Conservation (phyloP, 2,113 vertebrate genomes). For the Globicephala melas region DNA sequence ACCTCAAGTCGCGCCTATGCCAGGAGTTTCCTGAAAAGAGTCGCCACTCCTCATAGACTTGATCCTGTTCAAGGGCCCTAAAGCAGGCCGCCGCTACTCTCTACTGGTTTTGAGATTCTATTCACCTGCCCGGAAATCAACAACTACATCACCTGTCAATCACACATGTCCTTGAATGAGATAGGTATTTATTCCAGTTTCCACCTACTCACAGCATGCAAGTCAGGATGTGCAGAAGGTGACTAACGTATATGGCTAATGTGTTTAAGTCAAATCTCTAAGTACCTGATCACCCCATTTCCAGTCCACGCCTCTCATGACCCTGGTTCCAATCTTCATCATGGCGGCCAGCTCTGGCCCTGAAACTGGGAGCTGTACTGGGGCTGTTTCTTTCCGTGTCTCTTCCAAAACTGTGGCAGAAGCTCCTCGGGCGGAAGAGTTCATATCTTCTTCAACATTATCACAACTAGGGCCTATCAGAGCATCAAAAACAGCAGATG, state of each 20-base stretch:
- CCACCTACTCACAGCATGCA: background rate
- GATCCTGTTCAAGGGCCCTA: background rate
- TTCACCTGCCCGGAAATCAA: background rate
- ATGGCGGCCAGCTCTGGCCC: slow-evolving; percentile 97
- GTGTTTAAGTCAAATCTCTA: background rate
- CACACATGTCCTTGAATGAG: background rate
- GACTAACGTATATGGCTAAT: no score
- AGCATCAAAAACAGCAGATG: background rate
- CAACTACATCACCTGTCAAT: background rate
- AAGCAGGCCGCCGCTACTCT: rapidly evolving
- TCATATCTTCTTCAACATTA: slow-evolving; percentile 90
- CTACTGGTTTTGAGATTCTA: background rate
- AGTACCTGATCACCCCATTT: slow-evolving; percentile 99
- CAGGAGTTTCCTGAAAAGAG: background rate
- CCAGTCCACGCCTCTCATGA: slow-evolving; percentile 98
- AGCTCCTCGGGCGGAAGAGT: slow-evolving; percentile 85
- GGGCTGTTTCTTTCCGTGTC: slow-evolving; percentile 91
- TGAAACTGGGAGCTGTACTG: slow-evolving; percentile 92
- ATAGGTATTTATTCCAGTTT: background rate
- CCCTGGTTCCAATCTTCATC: slow-evolving; percentile 99
- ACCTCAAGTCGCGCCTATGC: background rate
- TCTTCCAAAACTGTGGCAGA: slow-evolving; percentile 97
- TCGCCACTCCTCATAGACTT: background rate
- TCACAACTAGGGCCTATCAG: slow-evolving; percentile 92
- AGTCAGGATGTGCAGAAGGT: background rate